Evolutionary conservation across 2,888 invertebrate species (phyloP), one percentile per base, ranked within the genome.

Genomic region (Galeopsomyia nigrocyanea): DNA sequence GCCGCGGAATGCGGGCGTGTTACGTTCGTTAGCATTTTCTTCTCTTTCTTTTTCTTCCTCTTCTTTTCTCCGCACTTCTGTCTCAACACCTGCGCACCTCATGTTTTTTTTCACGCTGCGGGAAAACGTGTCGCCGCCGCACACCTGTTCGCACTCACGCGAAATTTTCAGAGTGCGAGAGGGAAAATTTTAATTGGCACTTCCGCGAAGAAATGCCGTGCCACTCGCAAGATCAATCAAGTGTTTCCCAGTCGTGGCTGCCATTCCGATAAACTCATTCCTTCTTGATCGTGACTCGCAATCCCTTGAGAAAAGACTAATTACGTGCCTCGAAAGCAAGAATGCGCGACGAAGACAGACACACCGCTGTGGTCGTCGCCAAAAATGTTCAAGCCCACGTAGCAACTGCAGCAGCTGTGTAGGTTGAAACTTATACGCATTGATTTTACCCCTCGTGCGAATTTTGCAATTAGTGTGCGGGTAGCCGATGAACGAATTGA

Each of bases 281-380:
- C 14, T 16, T 49, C 46, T 68, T 56, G 49, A 46, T 63, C 53
- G 19, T 39, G 39, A 39, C 39, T 39, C 39, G 39, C 26, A 26
- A 55, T 68, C 66, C 57, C 61, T 19, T 49, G 67, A 80, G 80
- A 82, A 83, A 78, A 82, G 82, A 83, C 82, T 81, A 82, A 84
- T 83, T 83, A 83, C 80, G 63, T 26, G 17, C 7, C 7, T n/a
- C 16, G 57, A 3, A 16, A 13, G 47, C 46, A 68, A 62, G 72
- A 72, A 72, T 68, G 72, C 62, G 39, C 49, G 61, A 61, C 22
- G 16, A 61, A 51, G 60, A 68, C 68, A 51, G 53, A 51, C 26
- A 49, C 5, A 21, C 53, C 21, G 74, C 80, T 3, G 39, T 10
- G 2, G 39, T 39, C 39, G 10, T 39, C 39, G 13, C 7, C 10